Percentiles rank a stretch among this genome's conserved stretches.
Conservation (phyloP, 2,888 invertebrate genomes). For the Lasioglossum zephyrum region DNA sequence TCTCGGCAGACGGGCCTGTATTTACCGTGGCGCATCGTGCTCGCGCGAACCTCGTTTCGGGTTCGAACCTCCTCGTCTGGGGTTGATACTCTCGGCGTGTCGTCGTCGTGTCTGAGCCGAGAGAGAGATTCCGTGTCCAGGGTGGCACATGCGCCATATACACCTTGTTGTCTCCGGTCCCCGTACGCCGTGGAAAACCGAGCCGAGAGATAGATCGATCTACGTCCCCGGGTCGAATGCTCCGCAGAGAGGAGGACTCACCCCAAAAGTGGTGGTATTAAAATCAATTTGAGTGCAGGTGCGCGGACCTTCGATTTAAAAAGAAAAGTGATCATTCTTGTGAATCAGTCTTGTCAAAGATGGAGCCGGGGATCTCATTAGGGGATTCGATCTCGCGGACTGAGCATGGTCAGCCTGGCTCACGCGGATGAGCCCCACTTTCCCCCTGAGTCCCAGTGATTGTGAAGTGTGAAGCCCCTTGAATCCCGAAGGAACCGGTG, state of each 20-base stretch:
- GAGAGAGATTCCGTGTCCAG: slow-evolving; percentile 12
- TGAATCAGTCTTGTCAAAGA: slow-evolving; percentile 21
- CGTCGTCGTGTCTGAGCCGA: slow-evolving; percentile 44
- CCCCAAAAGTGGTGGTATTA: slow-evolving; percentile 23
- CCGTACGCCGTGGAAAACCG: slow-evolving; percentile 38
- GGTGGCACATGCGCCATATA: slow-evolving; percentile 67
- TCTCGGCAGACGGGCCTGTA: slow-evolving; percentile 67
- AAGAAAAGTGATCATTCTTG: slow-evolving; percentile 25
- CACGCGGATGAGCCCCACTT: slow-evolving; percentile 37
- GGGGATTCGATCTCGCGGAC: slow-evolving; percentile 17
- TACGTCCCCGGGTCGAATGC: slow-evolving; percentile 28
- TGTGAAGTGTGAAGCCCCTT: slow-evolving; percentile 50
- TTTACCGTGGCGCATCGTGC: slow-evolving; percentile 69
- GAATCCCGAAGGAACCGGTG: slow-evolving; percentile 3
- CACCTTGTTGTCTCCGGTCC: slow-evolving; percentile 5
- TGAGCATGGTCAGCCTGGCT: slow-evolving; percentile 1
- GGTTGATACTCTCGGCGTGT: slow-evolving; percentile 41
- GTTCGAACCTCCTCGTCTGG: slow-evolving; percentile 7
- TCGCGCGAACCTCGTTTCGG: slow-evolving; percentile 51
- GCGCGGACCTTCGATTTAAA: slow-evolving; percentile 38
- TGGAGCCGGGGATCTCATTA: slow-evolving; percentile 34
- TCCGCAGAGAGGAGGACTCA: slow-evolving; percentile 29
- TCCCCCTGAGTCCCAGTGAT: slow-evolving; percentile 31
- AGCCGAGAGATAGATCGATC: slow-evolving; percentile 43
- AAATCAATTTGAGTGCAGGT: slow-evolving; percentile 50